Evolutionary conservation across 2,797 vertebrate genomes (phyloP).

Genomic region (Ctenochaetus hawaiiensis): DNA sequence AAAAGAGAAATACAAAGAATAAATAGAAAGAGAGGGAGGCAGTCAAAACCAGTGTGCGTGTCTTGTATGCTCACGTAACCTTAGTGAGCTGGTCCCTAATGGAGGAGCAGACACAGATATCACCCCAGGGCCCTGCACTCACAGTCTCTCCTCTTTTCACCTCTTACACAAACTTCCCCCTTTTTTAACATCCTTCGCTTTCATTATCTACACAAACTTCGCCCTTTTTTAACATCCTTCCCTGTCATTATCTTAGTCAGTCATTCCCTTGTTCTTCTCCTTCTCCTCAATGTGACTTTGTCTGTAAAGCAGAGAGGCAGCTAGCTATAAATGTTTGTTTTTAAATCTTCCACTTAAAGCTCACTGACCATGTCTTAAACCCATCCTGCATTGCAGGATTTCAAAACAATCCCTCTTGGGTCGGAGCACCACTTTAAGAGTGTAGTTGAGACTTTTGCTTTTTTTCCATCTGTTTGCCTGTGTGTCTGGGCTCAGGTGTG

Average conservation of each 20-base stretch:
- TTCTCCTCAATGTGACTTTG: constrained; percentile 5
- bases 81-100: constrained; percentile 70
- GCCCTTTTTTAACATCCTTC: constrained; percentile 27
- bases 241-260: constrained; percentile 43
- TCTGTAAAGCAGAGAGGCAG: not conserved
- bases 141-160: constrained; percentile 46
- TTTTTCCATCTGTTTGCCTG: constrained; percentile 30
- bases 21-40: not conserved
- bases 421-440: not conserved
- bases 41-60: constrained; percentile 32
- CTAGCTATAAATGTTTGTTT: not conserved
- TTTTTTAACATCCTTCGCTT: constrained; percentile 39
- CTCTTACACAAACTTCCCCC: constrained; percentile 34
- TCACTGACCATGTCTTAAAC: not conserved
- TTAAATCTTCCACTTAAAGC: not conserved
- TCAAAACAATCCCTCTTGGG: not conserved
- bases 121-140: constrained; percentile 66
- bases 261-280: not conserved
- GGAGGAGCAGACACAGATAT: constrained; percentile 68
- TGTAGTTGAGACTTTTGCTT: not conserved
- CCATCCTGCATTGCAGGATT: not conserved
- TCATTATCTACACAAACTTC: constrained; percentile 34
- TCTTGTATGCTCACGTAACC: constrained; percentile 66
- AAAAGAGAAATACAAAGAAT: not conserved
- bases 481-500: constrained; percentile 62